Evolutionary conservation across 2,888 invertebrate species (phyloP).

Genomic region (Malthinus flaveolus): DNA sequence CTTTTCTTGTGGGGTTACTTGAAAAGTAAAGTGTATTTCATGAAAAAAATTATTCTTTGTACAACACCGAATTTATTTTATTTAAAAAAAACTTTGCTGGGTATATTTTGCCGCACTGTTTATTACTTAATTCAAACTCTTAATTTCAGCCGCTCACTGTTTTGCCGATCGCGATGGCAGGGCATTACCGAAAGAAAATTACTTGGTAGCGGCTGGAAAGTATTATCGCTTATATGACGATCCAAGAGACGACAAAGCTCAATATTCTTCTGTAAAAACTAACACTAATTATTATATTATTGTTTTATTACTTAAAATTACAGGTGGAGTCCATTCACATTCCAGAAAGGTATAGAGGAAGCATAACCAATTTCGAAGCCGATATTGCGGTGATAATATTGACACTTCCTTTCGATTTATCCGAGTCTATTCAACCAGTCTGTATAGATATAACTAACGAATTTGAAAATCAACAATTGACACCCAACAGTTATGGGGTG

Average conservation of each 20-base stretch:
- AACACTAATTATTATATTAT: background rate
- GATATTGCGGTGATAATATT: constrained; percentile 50
- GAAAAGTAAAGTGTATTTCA: too few species aligned
- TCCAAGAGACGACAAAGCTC: constrained; percentile 32
- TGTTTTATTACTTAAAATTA: constrained; percentile 4
- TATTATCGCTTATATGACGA: constrained; percentile 41
- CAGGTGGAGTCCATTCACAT: constrained; percentile 37
- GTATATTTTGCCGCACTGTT: too few species aligned
- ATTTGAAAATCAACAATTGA: constrained; percentile 22
- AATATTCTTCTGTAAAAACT: constrained; percentile 9
- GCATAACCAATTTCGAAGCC: constrained; percentile 34
- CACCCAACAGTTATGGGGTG: constrained; percentile 29
- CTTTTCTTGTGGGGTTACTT: too few species aligned
- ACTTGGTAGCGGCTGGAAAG: constrained; percentile 43
- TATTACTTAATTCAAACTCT: too few species aligned
- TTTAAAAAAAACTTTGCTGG: too few species aligned
- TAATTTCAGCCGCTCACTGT: constrained; percentile 46
- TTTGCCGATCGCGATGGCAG: constrained; percentile 34
- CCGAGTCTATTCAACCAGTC: constrained; percentile 47
- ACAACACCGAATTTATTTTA: too few species aligned
- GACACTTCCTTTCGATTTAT: constrained; percentile 39
- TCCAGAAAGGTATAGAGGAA: constrained; percentile 37
- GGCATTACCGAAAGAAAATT: constrained; percentile 17
- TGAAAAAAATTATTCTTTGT: too few species aligned
- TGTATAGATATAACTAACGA: constrained; percentile 44